Conservation (phyloP, 2,888 invertebrate species). For the Ophion obscuratus region DNA sequence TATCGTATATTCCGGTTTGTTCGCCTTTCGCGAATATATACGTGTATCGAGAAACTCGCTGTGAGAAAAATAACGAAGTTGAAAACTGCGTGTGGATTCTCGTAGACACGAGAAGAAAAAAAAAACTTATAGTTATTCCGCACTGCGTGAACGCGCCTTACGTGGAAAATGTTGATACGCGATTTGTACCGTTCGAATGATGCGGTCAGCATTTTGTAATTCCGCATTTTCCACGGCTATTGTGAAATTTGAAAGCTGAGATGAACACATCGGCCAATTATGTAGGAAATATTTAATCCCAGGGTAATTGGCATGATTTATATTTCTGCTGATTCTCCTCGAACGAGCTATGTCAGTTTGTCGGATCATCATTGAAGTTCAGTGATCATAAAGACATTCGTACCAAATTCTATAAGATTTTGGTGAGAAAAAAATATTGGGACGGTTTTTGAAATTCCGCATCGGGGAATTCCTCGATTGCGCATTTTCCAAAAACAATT, state of each 20-base stretch:
- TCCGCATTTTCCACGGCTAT: background rate
- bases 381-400: background rate
- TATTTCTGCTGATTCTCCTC: background rate
- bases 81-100: background rate
- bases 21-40: no score
- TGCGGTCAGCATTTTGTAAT: conserved; percentile 25
- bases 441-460: background rate
- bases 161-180: conserved; percentile 35
- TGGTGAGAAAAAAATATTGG: background rate
- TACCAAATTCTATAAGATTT: background rate
- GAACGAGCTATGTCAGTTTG: background rate
- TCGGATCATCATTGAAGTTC: background rate
- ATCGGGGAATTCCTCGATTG: background rate
- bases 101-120: background rate
- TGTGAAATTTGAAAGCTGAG: background rate
- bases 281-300: background rate
- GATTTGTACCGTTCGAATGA: conserved; percentile 41
- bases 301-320: background rate
- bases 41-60: background rate
- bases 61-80: background rate
- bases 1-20: background rate
- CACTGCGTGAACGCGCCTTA: conserved; percentile 16
- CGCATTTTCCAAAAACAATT: background rate
- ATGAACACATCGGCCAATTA: background rate
- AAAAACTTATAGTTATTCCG: conserved; percentile 4